phyloP scores from a whole-genome alignment of 1,140 invertebrate species.

The Polypedilum pembai region DNA sequence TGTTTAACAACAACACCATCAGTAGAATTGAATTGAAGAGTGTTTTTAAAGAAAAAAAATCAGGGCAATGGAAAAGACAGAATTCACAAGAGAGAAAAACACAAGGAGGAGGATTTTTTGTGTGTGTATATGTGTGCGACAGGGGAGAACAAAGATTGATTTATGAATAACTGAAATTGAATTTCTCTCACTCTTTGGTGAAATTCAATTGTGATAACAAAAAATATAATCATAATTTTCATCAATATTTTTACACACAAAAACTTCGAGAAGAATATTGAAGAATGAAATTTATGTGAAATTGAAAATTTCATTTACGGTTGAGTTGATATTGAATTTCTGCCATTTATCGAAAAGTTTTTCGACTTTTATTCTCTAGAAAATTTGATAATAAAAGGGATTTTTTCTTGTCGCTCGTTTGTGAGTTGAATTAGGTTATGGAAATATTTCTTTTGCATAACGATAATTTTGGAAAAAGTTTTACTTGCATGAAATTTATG shows the following conservation, averaged over 20 bases:
- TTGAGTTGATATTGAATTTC: slow-evolving; percentile 18
- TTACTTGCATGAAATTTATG: too few species aligned
- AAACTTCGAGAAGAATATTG: background rate
- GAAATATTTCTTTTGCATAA: too few species aligned
- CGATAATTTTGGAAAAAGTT: too few species aligned
- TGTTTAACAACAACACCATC: too few species aligned
- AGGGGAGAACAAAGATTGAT: slow-evolving; percentile 16
- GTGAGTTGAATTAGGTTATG: too few species aligned
- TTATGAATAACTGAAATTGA: slow-evolving; percentile 19
- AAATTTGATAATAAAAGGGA: too few species aligned
- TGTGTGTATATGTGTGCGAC: slow-evolving; percentile 8
- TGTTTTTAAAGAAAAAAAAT: slow-evolving; percentile 7
- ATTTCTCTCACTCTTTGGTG: background rate
- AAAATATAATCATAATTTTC: background rate
- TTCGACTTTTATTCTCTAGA: too few species aligned
- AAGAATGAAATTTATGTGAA: background rate
- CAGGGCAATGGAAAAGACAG: background rate
- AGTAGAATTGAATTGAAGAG: background rate
- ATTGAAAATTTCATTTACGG: slow-evolving; percentile 19
- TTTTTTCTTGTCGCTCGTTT: slow-evolving; percentile 4
- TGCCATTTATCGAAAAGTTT: background rate
- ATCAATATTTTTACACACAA: background rate
- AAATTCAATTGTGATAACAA: background rate
- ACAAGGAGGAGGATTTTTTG: background rate
- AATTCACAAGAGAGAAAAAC: background rate